A percentile compares a stretch with the other conserved stretches of the same genome.
phyloP scores from a whole-genome alignment of 2,888 invertebrate genomes.

The Lithodes maja region DNA sequence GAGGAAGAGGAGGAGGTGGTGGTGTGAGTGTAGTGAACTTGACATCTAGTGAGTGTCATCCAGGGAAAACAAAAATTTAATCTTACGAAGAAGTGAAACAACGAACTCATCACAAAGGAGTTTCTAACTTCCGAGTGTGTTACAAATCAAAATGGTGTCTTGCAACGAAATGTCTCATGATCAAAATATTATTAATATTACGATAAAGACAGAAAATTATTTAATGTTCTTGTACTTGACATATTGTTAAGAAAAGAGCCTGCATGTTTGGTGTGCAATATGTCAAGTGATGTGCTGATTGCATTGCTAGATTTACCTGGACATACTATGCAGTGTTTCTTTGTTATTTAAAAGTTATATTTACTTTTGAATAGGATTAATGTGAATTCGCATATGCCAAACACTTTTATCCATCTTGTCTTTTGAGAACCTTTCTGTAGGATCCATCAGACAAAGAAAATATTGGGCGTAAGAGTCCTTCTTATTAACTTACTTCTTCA shows the following conservation, averaged over 20 bases:
- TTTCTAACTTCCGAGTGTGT: constrained; percentile 20
- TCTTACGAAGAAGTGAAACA: constrained; percentile 43
- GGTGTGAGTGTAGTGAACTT: neutral
- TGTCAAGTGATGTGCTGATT: constrained; percentile 61
- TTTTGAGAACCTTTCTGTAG: constrained; percentile 25
- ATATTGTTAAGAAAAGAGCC: constrained; percentile 57
- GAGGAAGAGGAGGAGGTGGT: constrained; percentile 37
- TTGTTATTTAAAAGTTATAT: constrained; percentile 66
- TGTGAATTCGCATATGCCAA: constrained; percentile 69
- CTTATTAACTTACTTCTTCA: constrained; percentile 3
- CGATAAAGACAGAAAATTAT: constrained; percentile 16
- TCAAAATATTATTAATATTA: constrained; percentile 31
- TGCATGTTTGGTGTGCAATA: constrained; percentile 67
- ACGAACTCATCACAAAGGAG: constrained; percentile 36
- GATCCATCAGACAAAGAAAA: constrained; percentile 32
- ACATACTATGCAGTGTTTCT: constrained; percentile 68
- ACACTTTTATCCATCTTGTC: constrained; percentile 30
- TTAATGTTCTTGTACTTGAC: constrained; percentile 57
- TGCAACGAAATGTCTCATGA: constrained; percentile 58
- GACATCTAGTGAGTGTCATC: neutral
- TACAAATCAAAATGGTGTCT: constrained; percentile 53
- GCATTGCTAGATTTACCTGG: constrained; percentile 65
- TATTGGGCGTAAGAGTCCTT: constrained; percentile 21
- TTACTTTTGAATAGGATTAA: constrained; percentile 68
- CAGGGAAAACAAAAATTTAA: neutral